phyloP scores from a whole-genome alignment of 1,140 invertebrate species.

The Drosophila rhopaloa region DNA sequence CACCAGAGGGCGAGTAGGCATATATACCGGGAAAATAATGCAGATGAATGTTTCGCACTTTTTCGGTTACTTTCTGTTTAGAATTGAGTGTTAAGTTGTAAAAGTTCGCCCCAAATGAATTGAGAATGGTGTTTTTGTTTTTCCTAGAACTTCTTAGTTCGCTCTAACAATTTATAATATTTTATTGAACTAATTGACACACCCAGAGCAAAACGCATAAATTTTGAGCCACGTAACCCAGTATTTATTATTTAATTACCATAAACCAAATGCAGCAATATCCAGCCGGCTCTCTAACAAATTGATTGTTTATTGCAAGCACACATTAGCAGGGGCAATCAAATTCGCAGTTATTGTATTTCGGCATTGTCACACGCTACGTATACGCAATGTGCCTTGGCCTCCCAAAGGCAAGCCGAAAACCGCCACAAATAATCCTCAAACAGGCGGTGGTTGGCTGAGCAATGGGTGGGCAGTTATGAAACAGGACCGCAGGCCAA shows the following conservation, averaged over 20 bases:
- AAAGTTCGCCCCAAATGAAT: slow-evolving; percentile 34
- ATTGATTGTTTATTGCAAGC: slow-evolving; percentile 78
- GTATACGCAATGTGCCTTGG: slow-evolving; percentile 56
- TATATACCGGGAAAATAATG: slow-evolving; percentile 19
- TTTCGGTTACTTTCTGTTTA: slow-evolving; percentile 23
- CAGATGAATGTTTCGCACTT: slow-evolving; percentile 53
- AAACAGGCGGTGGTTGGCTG: slow-evolving; percentile 1
- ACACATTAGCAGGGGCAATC: slow-evolving; percentile 63
- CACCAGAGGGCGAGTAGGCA: slow-evolving; percentile 64
- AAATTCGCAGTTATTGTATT: slow-evolving; percentile 57
- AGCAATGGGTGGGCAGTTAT: slow-evolving; percentile 32
- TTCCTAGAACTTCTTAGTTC: neutral
- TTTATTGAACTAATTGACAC: slow-evolving; percentile 73
- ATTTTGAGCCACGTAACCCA: slow-evolving; percentile 36
- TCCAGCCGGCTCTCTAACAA: slow-evolving; percentile 54
- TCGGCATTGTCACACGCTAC: slow-evolving; percentile 54
- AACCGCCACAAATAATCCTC: slow-evolving; percentile 52
- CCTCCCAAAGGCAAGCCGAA: slow-evolving; percentile 25
- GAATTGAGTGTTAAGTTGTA: slow-evolving; percentile 45
- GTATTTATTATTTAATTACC: slow-evolving; percentile 80
- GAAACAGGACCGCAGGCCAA: slow-evolving; percentile 66
- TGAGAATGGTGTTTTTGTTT: neutral
- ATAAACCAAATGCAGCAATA: slow-evolving; percentile 56
- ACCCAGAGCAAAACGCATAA: slow-evolving; percentile 50
- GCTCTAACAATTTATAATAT: slow-evolving; percentile 42